phyloP scores from a whole-genome alignment of 2,888 invertebrate species.

The Scaptomyza tumidula region DNA sequence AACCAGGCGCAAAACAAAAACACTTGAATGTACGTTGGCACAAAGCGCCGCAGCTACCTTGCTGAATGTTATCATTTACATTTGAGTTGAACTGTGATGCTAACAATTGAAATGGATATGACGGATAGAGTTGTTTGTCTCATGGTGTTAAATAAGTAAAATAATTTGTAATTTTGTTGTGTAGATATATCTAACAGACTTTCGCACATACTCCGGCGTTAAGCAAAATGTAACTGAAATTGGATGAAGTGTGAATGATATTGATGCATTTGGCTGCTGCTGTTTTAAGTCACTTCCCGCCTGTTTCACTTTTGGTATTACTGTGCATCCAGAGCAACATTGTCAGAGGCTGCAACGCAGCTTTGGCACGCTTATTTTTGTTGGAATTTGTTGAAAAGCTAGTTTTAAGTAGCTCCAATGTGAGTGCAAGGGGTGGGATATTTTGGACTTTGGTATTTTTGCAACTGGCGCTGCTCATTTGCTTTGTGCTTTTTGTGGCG shows the following conservation, averaged over 20 bases:
- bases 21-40: constrained; percentile 49
- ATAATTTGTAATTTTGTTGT: too few species aligned
- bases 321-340: constrained; percentile 32
- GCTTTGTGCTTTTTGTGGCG: constrained; percentile 69
- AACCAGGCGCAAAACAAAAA: constrained; percentile 71
- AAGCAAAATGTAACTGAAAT: too few species aligned
- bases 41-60: constrained; percentile 40
- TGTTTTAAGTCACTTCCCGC: neutral
- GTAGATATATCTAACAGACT: too few species aligned
- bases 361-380: constrained; percentile 48
- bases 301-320: neutral
- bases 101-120: neutral
- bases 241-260: constrained; percentile 44
- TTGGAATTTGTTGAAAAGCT: constrained; percentile 67
- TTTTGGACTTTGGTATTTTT: constrained; percentile 61
- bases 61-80: constrained; percentile 51
- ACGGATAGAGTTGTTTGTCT: too few species aligned
- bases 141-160: too few species aligned
- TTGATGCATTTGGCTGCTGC: neutral
- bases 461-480: constrained; percentile 70
- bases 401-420: constrained; percentile 70
- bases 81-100: neutral
- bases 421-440: constrained; percentile 4
- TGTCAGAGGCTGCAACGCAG: constrained; percentile 52
- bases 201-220: too few species aligned